Conservation (phyloP, 2,113 vertebrate species). For the Verasper variegatus region DNA sequence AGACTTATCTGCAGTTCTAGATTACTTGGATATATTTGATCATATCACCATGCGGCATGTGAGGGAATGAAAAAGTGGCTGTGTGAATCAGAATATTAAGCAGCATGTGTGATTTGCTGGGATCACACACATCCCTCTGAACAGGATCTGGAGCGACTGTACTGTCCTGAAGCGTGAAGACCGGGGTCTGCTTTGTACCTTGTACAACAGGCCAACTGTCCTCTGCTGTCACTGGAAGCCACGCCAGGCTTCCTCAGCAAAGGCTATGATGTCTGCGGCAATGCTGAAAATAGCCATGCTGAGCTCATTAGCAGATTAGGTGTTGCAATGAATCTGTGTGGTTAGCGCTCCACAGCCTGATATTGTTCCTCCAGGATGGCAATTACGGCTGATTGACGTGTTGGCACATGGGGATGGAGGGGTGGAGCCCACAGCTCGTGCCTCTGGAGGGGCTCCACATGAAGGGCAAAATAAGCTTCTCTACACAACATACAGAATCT, state of each 20-base stretch:
- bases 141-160: conserved; percentile 52
- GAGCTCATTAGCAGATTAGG: conserved; percentile 94
- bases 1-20: conserved; percentile 1
- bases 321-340: conserved; percentile 88
- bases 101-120: conserved; percentile 23
- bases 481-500: conserved; percentile 37
- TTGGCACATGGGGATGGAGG: conserved; percentile 83
- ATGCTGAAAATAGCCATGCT: conserved; percentile 86
- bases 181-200: conserved; percentile 59
- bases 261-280: conserved; percentile 66
- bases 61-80: conserved; percentile 30
- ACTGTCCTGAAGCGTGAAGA: conserved; percentile 54
- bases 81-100: conserved; percentile 44
- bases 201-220: conserved; percentile 77
- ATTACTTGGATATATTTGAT: conserved; percentile 20
- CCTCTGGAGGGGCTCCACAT: conserved; percentile 80
- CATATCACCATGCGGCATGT: conserved; percentile 13
- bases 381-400: conserved; percentile 95
- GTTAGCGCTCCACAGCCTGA: conserved; percentile 82
- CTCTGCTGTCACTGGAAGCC: conserved; percentile 86
- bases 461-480: conserved; percentile 80
- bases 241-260: conserved; percentile 77
- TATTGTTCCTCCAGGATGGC: conserved; percentile 89
- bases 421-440: conserved; percentile 80
- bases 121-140: conserved; percentile 34